Base-by-base conservation (phyloP, 2,888 invertebrate species). In the Microctonus hyperodae region DNA sequence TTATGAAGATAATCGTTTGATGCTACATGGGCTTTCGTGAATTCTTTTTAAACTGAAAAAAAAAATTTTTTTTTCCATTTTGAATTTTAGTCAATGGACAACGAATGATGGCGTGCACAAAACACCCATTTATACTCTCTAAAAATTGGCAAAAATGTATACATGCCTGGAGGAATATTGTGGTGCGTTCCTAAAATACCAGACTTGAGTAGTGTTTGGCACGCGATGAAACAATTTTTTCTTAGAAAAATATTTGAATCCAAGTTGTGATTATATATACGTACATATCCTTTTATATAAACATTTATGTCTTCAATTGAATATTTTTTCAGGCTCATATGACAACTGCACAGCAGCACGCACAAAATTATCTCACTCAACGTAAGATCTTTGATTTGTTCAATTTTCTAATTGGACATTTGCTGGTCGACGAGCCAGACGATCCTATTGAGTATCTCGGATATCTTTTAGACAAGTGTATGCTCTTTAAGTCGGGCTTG, bases 331-430 rank as follows among this genome's bases (percentile, higher is more conserved):
- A 72, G 73, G 7, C 16, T 16, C 55, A 70, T 66, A 56, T 58
- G 20, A 63, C 66, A 16, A 79, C 74, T 73, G 76, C 80, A 1
- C 82, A 84, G 75, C 75, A 76, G 23, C 74, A 78, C 55, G 85
- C 85, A 0, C 80, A 82, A 40, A 74, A 72, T 25, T 87, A 86
- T 75, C 74, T 86, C 53, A 74, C 80, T 25, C 71, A 78, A 1
- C 85, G 84, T 63, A 82, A 81, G 53, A 84, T 86, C 57, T 84
- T 81, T 70, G 83, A 86, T 68, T 83, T 86, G 44, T 85, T 85
- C 72, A 83, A 85, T 71, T 86, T 85, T 74, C 77, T 87, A 59
- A 81, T 84, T 59, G 81, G 85, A 1, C 86, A 86, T 70, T 72
- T 86, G 37, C 72, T 86, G 35, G 81, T 83, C 28, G 80, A 81